Evolutionary conservation across 2,113 vertebrate genomes (phyloP), one percentile per base, ranked within the genome.

Genomic region (Paedocypris sp.): DNA sequence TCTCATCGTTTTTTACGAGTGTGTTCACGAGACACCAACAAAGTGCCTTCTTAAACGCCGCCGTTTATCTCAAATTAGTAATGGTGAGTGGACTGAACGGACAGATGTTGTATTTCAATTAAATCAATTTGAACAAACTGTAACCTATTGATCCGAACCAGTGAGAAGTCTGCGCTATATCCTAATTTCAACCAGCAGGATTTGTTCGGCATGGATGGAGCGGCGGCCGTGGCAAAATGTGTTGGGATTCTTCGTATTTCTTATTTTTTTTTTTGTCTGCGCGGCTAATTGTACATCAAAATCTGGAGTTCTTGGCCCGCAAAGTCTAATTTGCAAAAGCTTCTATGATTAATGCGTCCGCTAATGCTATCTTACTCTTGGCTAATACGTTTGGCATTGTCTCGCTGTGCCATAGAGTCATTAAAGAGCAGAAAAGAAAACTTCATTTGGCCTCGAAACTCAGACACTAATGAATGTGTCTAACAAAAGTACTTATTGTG

Each of bases 81-180:
- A 22, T 26, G 46, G 48, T 23, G 49, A 25, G 52, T 18, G 39
- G 43, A 57, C 4, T n/a, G 18, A 58, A 58, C 23, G 22, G 53
- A 60, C 57, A 7, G 38, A 66, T 26, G 25, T 15, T 26, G 53
- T 32, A 20, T 47, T 52, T 52, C 20, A 52, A 62, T 50, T 29
- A 43, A 22, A 41, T 22, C 22, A 36, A 52, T 35, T 20, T 7
- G 25, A 52, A 51, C 41, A 50, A 18, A 3, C 20, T 15, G 43
- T 52, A 66, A 52, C 60, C 47, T 12, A 60, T 60, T 66, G 52
- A 39, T 15, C 52, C 43, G 19, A 18, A 48, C 15, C 13, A 12
- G 41, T 18, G 45, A 53, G 31, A 49, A 59, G 13, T 36, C 20
- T 20, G 36, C 11, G 16, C 13, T 9, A 28, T 23, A 38, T 2